Evolutionary conservation across 92 coral and sea anemone genomes (phyloP).

Genomic region (Epizoanthus rinbou): DNA sequence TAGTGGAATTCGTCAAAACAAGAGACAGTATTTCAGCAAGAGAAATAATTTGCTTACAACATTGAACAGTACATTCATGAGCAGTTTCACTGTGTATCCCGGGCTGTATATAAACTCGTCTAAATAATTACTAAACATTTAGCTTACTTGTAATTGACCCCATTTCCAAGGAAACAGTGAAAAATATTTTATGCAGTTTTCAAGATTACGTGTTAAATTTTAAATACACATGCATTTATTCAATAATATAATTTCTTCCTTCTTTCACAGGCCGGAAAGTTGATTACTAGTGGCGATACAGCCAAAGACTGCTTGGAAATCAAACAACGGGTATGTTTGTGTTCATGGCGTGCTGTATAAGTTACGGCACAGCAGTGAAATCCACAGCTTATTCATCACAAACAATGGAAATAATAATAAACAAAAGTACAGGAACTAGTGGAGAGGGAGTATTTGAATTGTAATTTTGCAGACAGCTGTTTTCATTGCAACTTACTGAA

Average conservation of each 20-base stretch:
- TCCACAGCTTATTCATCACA: background rate
- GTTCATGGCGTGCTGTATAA: background rate
- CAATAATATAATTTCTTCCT: background rate
- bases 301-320: slow-evolving; percentile 85
- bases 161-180: no score
- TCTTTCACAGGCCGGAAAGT: slow-evolving; percentile 87
- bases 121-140: no score
- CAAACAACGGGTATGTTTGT: slow-evolving; percentile 65
- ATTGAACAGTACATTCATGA: no score
- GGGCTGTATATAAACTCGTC: no score
- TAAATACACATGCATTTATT: background rate
- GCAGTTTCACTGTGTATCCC: no score
- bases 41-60: no score
- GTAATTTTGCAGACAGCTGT: slow-evolving; percentile 3
- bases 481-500: background rate
- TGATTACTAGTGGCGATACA: slow-evolving; percentile 75
- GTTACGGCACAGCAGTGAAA: background rate
- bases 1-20: no score
- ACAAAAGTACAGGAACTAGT: background rate
- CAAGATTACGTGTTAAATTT: background rate
- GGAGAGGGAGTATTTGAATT: background rate
- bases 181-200: no score
- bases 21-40: no score
- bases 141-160: no score
- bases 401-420: background rate